phyloP scores from a whole-genome alignment of 2,797 vertebrate genomes.

The Rhabdomys pumilio region DNA sequence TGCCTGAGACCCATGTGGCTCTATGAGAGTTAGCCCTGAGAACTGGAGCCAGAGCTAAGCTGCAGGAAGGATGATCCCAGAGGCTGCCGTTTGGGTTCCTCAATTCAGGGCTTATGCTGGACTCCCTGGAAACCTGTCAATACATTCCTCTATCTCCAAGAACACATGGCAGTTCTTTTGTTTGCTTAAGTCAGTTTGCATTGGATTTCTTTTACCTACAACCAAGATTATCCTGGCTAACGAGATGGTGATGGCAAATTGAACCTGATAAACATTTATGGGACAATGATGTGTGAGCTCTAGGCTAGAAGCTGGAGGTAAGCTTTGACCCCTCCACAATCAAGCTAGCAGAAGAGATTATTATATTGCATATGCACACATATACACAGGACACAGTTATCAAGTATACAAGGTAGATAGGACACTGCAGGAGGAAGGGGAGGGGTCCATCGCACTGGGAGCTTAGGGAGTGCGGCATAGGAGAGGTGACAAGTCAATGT shows the following conservation, averaged over 20 bases:
- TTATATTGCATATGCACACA: not conserved
- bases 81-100: not conserved
- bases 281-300: not conserved
- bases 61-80: not conserved
- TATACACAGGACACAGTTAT: not conserved
- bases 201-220: conserved; percentile 56
- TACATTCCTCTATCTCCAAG: not conserved
- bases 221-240: conserved; percentile 14
- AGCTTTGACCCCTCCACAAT: not conserved
- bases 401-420: not conserved
- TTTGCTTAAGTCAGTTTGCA: conserved; percentile 39
- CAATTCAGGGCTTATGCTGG: not conserved
- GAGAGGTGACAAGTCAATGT: not conserved
- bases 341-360: not conserved
- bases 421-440: not conserved
- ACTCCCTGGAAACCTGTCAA: not conserved
- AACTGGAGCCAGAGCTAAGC: not conserved
- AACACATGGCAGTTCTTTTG: not conserved
- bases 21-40: not conserved
- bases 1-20: not conserved
- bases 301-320: not conserved
- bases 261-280: conserved; percentile 55
- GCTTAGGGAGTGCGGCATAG: not conserved
- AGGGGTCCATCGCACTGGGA: not conserved
- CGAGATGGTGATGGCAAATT: conserved; percentile 6